These are phyloP conservation scores for Hermaeophaga mercurialis DNA, from an alignment of 2,888 invertebrate genomes.

Conservation along the genomic window DNA sequence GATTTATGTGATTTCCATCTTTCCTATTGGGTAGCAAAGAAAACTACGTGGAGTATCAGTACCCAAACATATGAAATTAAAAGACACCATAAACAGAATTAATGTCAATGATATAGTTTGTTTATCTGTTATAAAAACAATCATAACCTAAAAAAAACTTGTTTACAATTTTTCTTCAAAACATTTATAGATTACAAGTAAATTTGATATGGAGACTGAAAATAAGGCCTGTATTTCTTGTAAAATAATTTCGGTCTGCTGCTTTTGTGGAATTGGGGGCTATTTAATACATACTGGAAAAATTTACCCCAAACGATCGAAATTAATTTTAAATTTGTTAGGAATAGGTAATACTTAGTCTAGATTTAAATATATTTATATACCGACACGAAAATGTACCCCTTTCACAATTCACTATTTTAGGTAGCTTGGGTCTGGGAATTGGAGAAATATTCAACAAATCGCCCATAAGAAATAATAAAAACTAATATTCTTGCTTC, in stretches of 20 bases:
- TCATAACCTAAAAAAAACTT: not conserved
- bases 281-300: constrained; percentile 50
- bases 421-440: constrained; percentile 49
- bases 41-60: no score
- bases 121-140: no score
- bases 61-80: no score
- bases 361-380: not conserved
- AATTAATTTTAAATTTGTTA: constrained; percentile 44
- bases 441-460: constrained; percentile 52
- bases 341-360: constrained; percentile 45
- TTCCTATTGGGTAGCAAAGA: no score
- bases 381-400: not conserved
- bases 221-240: constrained; percentile 48
- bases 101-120: no score
- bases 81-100: no score
- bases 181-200: no score
- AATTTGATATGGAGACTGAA: no score
- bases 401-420: no score
- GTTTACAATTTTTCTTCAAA: not conserved
- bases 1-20: no score
- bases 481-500: constrained; percentile 1
- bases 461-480: constrained; percentile 47
- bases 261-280: constrained; percentile 50
- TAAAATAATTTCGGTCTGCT: constrained; percentile 50
- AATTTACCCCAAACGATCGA: constrained; percentile 42